Evolutionary conservation across 2,113 vertebrate species (phyloP).

Genomic region (Pangasianodon hypophthalmus): DNA sequence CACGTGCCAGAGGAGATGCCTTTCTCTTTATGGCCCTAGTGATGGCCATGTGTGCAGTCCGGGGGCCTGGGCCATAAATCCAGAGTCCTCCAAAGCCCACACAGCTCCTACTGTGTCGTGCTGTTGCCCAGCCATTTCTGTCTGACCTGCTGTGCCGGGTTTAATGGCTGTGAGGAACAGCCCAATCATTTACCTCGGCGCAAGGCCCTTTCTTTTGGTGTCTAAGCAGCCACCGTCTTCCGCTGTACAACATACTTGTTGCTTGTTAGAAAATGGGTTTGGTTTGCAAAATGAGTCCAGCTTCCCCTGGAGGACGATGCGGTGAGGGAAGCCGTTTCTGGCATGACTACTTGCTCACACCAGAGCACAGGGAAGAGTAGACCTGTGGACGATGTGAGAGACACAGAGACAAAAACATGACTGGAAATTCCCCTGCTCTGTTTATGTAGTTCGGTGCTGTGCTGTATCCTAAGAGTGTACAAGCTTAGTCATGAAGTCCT

Average conservation of each 20-base stretch:
- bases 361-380: slow-evolving; percentile 41
- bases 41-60: slow-evolving; percentile 59
- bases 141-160: slow-evolving; percentile 42
- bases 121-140: slow-evolving; percentile 27
- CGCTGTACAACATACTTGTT: slow-evolving; percentile 22
- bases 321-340: slow-evolving; percentile 22
- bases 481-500: slow-evolving; percentile 30
- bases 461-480: slow-evolving; percentile 57
- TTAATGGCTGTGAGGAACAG: slow-evolving; percentile 46
- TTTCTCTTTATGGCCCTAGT: slow-evolving; percentile 67
- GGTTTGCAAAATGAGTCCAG: slow-evolving; percentile 38
- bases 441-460: slow-evolving; percentile 52
- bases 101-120: slow-evolving; percentile 26
- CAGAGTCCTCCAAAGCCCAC: slow-evolving; percentile 25
- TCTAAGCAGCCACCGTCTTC: slow-evolving; percentile 12
- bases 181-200: slow-evolving; percentile 40
- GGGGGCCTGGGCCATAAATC: slow-evolving; percentile 51
- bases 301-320: slow-evolving; percentile 35
- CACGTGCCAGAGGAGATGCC: slow-evolving; percentile 59
- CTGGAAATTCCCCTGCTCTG: slow-evolving; percentile 60
- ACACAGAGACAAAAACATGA: slow-evolving; percentile 30
- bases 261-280: slow-evolving; percentile 30
- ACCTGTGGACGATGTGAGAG: slow-evolving; percentile 23
- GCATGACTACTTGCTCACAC: slow-evolving; percentile 27
- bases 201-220: slow-evolving; percentile 2